A percentile compares a stretch with the other conserved stretches of the same genome.
Conservation (phyloP, 92 coral and sea anemone species). For the Diadumene lineata region DNA sequence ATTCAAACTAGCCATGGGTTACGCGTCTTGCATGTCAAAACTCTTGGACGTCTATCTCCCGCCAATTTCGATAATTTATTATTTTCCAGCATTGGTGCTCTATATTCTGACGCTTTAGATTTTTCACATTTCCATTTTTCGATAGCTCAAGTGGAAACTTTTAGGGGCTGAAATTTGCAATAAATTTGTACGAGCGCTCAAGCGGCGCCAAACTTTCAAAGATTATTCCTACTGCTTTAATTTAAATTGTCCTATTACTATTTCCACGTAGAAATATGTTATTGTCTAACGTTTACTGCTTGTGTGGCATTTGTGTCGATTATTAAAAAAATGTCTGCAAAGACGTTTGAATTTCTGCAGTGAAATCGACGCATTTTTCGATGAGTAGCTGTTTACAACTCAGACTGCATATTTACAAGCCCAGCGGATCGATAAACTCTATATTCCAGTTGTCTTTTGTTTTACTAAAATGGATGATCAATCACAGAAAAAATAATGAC, state of each 20-base stretch:
- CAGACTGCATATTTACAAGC: neutral
- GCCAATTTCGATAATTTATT: neutral
- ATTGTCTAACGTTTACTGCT: neutral
- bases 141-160: neutral
- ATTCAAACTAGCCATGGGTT: constrained; percentile 5
- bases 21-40: constrained; percentile 13
- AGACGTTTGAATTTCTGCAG: neutral
- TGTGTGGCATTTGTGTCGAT: neutral
- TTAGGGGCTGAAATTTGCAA: neutral
- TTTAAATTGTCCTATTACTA: too few species aligned
- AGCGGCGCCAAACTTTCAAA: constrained; percentile 13
- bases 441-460: neutral
- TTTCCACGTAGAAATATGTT: too few species aligned
- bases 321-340: too few species aligned
- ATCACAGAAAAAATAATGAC: neutral
- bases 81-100: neutral
- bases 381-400: neutral
- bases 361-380: neutral
- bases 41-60: constrained; percentile 16
- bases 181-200: constrained; percentile 5
- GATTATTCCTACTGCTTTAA: too few species aligned
- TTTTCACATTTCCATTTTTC: neutral
- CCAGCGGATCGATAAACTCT: neutral
- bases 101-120: neutral
- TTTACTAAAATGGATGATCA: neutral